A percentile compares a stretch with the other conserved stretches of the same genome.
phyloP scores from a whole-genome alignment of 2,113 vertebrate genomes.

The Paracanthobrama guichenoti region DNA sequence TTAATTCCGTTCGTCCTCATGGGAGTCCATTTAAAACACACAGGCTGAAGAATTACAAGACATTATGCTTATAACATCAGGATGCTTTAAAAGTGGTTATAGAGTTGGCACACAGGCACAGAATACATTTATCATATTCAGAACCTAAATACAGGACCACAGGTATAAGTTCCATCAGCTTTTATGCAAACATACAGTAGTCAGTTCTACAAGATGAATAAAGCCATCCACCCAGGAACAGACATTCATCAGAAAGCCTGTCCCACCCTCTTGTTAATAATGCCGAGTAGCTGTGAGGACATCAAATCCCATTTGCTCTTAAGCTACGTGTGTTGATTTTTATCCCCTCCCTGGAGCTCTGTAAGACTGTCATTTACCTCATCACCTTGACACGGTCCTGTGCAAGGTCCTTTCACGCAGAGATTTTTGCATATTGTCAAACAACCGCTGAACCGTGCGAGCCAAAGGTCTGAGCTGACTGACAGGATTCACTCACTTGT shows the following conservation, averaged over 20 bases:
- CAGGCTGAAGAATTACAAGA: constrained; percentile 50
- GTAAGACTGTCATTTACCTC: constrained; percentile 56
- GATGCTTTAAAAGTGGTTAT: constrained; percentile 26
- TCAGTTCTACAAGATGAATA: not conserved
- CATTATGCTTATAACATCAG: constrained; percentile 1
- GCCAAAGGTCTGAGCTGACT: constrained; percentile 51
- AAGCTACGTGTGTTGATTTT: constrained; percentile 57
- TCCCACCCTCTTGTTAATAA: constrained; percentile 39
- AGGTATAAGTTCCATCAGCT: constrained; percentile 27
- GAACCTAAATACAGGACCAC: not conserved
- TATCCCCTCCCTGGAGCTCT: constrained; percentile 49
- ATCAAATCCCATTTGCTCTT: constrained; percentile 53
- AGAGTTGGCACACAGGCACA: not conserved
- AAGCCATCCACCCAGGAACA: constrained; percentile 31
- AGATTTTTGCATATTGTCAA: constrained; percentile 60
- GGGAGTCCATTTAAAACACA: constrained; percentile 68
- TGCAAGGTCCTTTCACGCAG: constrained; percentile 55
- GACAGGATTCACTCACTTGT: constrained; percentile 56
- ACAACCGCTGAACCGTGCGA: constrained; percentile 49
- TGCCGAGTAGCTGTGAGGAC: constrained; percentile 49
- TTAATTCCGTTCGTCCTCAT: constrained; percentile 72
- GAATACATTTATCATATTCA: not conserved
- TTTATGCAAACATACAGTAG: constrained; percentile 14
- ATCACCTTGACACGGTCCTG: constrained; percentile 56
- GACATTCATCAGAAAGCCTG: constrained; percentile 43